Evolutionary conservation across 2,113 vertebrate genomes (phyloP).

Genomic region (Pongo pygmaeus): DNA sequence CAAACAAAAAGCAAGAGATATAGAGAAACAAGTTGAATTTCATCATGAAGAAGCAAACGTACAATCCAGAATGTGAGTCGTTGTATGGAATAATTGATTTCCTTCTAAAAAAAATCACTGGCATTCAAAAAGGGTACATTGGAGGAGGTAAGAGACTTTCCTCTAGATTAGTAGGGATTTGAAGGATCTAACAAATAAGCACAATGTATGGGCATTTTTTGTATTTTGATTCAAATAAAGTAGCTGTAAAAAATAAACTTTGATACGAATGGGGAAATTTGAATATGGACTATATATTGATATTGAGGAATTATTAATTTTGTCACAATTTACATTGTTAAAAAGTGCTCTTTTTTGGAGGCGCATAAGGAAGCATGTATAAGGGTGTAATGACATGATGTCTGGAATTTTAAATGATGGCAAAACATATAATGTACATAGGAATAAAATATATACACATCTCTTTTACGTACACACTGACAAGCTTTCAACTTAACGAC

Average conservation of each 20-base stretch:
- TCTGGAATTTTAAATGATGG: constrained; percentile 8
- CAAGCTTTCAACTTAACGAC: neutral
- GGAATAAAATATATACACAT: neutral
- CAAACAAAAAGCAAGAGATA: neutral
- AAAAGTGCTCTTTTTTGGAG: neutral
- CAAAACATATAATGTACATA: neutral
- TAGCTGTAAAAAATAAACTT: neutral
- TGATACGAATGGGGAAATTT: neutral
- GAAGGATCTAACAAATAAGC: neutral
- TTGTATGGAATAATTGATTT: neutral
- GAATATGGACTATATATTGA: neutral
- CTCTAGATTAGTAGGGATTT: neutral
- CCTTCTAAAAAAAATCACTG: neutral
- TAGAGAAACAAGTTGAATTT: neutral
- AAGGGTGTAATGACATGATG: neutral
- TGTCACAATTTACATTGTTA: neutral
- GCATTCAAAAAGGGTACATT: neutral
- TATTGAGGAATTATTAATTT: neutral
- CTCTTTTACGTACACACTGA: neutral
- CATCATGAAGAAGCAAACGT: neutral
- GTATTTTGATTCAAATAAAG: neutral
- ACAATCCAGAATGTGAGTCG: neutral
- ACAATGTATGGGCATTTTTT: neutral
- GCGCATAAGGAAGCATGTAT: neutral
- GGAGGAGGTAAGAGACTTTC: neutral